Evolutionary conservation across 2,113 vertebrate species (phyloP), one percentile per base, ranked within the genome.

Genomic region (Mastomys coucha): DNA sequence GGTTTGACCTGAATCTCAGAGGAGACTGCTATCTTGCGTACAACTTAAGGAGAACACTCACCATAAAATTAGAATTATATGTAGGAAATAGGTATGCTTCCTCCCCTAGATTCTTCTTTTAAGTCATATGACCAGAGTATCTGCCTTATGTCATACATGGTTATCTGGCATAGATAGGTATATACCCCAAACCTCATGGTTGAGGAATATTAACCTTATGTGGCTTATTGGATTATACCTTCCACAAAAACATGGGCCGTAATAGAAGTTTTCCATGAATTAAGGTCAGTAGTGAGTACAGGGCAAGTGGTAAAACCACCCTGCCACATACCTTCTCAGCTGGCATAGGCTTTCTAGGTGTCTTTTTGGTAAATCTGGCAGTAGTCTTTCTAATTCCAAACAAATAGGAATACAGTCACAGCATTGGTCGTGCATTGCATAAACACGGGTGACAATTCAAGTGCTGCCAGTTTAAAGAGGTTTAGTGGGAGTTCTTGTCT

Each of bases 1-100:
- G 20, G 10, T 96, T 93, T 97, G 95, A 97, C 67, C 93, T 93
- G 75, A 33, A 94, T 60, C 93, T 81, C 89, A 67, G 87, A 94
- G 84, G 97, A 94, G 19, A 86, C 4, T n/a, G 26, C 73, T 89
- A 82, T 67, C 49, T 85, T 77, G 4, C 31, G 56, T 42, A n/a
- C 7, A 17, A 89, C 63, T 91, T 45, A 86, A 95, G 63, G 69
- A 77, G 39, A 95, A 84, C 67, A 14, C 1, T 85, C 56, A 90
- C 70, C 11, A 75, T 91, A 76, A 92, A 91, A 85, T 91, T 69
- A 92, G 72, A 96, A 88, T 89, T 80, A 31, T 70, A 33, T 73
- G 65, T 80, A 51, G 31, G 31, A 72, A 90, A 86, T 70, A 69
- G 4, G 33, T 16, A 53, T 24, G 20, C 51, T 85, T 58, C 69